These are phyloP conservation scores for Eclectus roratus DNA, from an alignment of 2,113 vertebrate species.

Conservation along the genomic window DNA sequence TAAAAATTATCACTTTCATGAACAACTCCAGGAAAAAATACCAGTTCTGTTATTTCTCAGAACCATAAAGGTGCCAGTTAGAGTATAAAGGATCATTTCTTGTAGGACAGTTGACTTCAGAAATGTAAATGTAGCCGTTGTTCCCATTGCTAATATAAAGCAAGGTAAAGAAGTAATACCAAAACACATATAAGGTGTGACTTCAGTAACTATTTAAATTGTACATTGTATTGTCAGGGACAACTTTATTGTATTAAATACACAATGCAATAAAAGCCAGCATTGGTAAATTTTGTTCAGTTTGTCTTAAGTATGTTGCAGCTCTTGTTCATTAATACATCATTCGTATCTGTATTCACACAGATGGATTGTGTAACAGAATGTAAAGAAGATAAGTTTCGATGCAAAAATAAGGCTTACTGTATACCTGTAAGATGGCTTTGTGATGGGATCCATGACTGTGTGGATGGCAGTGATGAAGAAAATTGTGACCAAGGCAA, in stretches of 20 bases:
- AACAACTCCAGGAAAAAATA: neutral
- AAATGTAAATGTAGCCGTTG: neutral
- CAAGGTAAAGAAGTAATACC: neutral
- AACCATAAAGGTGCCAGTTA: neutral
- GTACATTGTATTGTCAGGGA: neutral
- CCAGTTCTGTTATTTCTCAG: neutral
- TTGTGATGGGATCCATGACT: slow-evolving; percentile 91
- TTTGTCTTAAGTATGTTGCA: neutral
- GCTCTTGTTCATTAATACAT: neutral
- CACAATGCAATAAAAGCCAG: neutral
- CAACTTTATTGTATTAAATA: neutral
- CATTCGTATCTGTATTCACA: neutral
- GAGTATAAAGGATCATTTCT: neutral
- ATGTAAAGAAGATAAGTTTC: slow-evolving; percentile 92
- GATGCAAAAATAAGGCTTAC: slow-evolving; percentile 90
- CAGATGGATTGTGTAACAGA: slow-evolving; percentile 93
- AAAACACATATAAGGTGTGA: neutral
- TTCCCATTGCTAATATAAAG: neutral
- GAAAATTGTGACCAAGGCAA: slow-evolving; percentile 85
- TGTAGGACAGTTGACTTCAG: neutral
- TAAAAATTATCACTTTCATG: neutral
- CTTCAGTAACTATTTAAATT: neutral
- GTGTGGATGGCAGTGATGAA: slow-evolving; percentile 95
- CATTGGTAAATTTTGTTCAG: neutral
- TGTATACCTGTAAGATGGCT: slow-evolving; percentile 93